Evolutionary conservation across 2,888 invertebrate genomes (phyloP), one percentile per base, ranked within the genome.

Genomic region (Ferdinandea cuprea): DNA sequence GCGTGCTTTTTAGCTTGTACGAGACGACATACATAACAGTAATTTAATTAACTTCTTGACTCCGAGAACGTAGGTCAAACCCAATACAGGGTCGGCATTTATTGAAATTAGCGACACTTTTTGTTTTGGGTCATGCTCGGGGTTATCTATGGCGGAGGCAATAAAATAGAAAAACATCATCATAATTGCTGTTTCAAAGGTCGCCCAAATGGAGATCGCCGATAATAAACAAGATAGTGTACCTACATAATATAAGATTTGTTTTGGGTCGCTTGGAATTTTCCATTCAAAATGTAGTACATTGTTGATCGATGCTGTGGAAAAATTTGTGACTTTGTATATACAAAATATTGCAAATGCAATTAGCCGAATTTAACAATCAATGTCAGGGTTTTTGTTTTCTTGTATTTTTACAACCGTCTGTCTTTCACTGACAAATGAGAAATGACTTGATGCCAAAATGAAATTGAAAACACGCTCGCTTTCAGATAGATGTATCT

Each of bases 81-180:
- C 21, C 52, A 32, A 35, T 40, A 66, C 54, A 61, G 46, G 73
- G 46, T 63, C 73, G 40, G 48, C 40, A 56, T 73, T 48, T 19
- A 66, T 66, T 54, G 13, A 56, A 79, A 73, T 79, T 79, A 68
- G 59, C 66, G 40, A 61, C 65, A 68, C 15, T 73, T 17, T 66
- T 66, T 17, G n/a, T n/a, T 40, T 8, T n/a, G 66, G 79, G 48
- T 79, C 73, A 65, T 1, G 7, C 9, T n/a, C 30, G 8, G n/a
- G 66, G 79, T 79, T 73, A 73, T 73, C 79, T 37, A 15, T 8
- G 7, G 9, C 15, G 11, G 9, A 8, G 44, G 0, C 44, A 44
- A 44, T 44, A 73, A 46, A 8, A 25, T 35, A 54, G 28, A 56
- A 35, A 58, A 52, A 59, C 40, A 40, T 15, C 2, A 35, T 11